Evolutionary conservation across 2,888 invertebrate genomes (phyloP).

Genomic region (Brenthis ino): DNA sequence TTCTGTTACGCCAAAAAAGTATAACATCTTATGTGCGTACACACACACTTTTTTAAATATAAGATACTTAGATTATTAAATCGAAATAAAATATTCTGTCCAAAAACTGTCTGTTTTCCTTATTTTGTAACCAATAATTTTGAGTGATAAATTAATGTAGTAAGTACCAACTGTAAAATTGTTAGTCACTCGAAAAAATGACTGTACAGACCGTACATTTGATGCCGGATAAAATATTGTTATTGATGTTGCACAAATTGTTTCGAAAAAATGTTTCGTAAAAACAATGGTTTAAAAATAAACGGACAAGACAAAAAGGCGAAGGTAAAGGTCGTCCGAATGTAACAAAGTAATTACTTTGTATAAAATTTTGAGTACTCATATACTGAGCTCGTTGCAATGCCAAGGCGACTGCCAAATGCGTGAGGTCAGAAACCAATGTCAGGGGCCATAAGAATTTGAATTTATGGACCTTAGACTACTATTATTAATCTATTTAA

Average conservation of each 20-base stretch:
- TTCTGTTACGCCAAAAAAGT: too few species aligned
- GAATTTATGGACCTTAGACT: conserved; percentile 37
- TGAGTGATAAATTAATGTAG: too few species aligned
- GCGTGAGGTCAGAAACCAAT: conserved; percentile 72
- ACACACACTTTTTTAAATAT: too few species aligned
- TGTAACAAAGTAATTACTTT: conserved; percentile 47
- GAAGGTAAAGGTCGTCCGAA: conserved; percentile 55
- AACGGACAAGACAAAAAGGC: conserved; percentile 37
- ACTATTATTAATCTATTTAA: too few species aligned
- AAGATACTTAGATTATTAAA: too few species aligned
- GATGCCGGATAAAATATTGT: conserved; percentile 35
- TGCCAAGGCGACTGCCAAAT: conserved; percentile 80
- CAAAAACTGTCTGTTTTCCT: too few species aligned
- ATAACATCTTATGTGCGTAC: too few species aligned
- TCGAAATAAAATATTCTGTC: too few species aligned
- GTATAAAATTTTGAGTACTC: conserved; percentile 59
- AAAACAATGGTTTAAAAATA: conserved; percentile 43
- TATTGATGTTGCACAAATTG: conserved; percentile 34
- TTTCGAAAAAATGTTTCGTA: conserved; percentile 29
- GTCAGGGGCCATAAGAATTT: conserved; percentile 79
- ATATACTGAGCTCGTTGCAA: conserved; percentile 58
- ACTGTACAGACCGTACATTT: conserved; percentile 8
- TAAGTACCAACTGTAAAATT: too few species aligned
- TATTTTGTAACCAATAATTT: too few species aligned
- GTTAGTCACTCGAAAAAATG: conserved; percentile 15